phyloP scores from a whole-genome alignment of 1,140 invertebrate species.

The Drosophila sturtevanti region DNA sequence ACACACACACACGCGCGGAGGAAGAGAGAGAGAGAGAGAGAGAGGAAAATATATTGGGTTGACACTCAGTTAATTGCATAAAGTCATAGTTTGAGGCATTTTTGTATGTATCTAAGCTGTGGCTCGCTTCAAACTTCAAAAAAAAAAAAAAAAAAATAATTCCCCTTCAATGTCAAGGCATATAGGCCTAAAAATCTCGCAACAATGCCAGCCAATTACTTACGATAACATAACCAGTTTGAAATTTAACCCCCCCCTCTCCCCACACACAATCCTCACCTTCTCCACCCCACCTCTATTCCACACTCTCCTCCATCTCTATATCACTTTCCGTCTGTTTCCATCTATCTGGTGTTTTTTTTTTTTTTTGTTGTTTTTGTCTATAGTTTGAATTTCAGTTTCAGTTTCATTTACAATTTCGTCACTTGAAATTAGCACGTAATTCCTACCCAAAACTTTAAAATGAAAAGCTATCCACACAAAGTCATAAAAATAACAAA shows the following conservation, averaged over 20 bases:
- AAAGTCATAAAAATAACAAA: slow-evolving; percentile 75
- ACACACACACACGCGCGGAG: background rate
- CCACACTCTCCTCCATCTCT: background rate
- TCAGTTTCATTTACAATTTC: slow-evolving; percentile 41
- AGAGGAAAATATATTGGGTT: background rate
- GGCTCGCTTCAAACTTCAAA: slow-evolving; percentile 1
- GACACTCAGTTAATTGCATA: slow-evolving; percentile 8
- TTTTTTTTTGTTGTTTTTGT: too few species aligned
- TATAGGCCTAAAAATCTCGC: background rate
- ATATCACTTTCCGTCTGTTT: slow-evolving; percentile 20
- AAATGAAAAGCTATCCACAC: slow-evolving; percentile 28
- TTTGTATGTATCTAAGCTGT: background rate
- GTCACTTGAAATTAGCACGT: slow-evolving; percentile 53
- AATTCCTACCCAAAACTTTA: slow-evolving; percentile 31
- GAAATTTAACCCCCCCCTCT: background rate
- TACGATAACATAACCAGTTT: slow-evolving; percentile 45
- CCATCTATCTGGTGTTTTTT: slow-evolving; percentile 24
- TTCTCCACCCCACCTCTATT: background rate
- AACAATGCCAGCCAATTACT: slow-evolving; percentile 54
- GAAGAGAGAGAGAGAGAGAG: background rate
- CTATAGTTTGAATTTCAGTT: slow-evolving; percentile 1
- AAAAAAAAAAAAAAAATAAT: too few species aligned
- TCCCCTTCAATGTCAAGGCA: slow-evolving; percentile 7
- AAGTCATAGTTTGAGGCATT: background rate
- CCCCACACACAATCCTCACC: background rate